Evolutionary conservation across 2,797 vertebrate species (phyloP).

Genomic region (Lindbergichthys nudifrons): DNA sequence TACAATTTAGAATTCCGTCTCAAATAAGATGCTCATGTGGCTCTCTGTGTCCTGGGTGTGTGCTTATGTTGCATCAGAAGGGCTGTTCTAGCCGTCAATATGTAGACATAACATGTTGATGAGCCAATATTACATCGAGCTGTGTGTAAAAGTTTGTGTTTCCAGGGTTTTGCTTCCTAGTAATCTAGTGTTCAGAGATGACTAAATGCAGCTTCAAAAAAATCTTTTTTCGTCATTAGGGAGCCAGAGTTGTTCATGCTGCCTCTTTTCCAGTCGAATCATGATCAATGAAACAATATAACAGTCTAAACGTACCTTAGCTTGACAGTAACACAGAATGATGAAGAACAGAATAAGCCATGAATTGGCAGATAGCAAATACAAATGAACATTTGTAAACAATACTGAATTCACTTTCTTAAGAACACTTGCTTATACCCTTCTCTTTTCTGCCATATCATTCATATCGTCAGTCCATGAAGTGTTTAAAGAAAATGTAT

Average conservation of each 20-base stretch:
- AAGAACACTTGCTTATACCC: conserved; percentile 68
- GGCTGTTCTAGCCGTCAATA: conserved; percentile 22
- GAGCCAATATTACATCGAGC: not conserved
- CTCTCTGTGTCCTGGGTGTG: not conserved
- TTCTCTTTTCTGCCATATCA: conserved; percentile 51
- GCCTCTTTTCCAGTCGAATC: conserved; percentile 32
- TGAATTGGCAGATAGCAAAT: conserved; percentile 68
- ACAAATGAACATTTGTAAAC: conserved; percentile 75
- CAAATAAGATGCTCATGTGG: not conserved
- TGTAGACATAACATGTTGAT: not conserved
- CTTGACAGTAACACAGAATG: conserved; percentile 60
- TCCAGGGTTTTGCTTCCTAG: not conserved
- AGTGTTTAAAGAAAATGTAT: conserved; percentile 41
- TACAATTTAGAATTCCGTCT: not conserved
- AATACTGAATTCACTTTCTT: conserved; percentile 65
- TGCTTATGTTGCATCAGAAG: conserved; percentile 18
- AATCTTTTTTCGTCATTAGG: not conserved
- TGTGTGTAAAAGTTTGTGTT: not conserved
- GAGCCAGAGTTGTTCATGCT: conserved; percentile 23
- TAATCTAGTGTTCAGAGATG: not conserved
- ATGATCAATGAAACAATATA: conserved; percentile 32
- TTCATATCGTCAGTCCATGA: conserved; percentile 63
- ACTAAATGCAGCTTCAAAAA: not conserved
- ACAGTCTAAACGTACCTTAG: conserved; percentile 45
- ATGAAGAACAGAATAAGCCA: conserved; percentile 73